Evolutionary conservation across 2,888 invertebrate genomes (phyloP).

Genomic region (Habroteleia sp.): DNA sequence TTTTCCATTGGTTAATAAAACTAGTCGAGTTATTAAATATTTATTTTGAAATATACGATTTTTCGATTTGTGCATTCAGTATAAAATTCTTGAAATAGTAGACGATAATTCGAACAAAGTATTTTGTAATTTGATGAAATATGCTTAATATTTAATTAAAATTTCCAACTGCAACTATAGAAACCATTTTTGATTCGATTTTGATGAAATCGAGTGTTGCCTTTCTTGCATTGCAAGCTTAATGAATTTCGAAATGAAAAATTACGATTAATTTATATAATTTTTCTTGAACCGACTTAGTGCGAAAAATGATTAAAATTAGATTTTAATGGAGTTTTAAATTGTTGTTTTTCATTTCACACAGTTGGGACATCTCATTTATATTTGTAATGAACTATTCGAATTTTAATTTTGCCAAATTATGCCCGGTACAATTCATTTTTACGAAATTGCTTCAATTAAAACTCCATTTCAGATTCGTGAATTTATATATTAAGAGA

Average conservation of each 20-base stretch:
- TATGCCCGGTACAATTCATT: conserved; percentile 7
- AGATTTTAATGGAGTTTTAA: conserved; percentile 22
- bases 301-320: conserved; percentile 20
- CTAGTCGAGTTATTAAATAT: no score
- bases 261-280: conserved; percentile 43
- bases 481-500: no score
- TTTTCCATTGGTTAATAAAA: no score
- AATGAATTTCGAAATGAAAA: conserved; percentile 26
- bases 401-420: conserved; percentile 6
- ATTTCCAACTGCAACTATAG: no score
- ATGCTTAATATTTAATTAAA: no score
- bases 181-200: no score
- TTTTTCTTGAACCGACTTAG: conserved; percentile 32
- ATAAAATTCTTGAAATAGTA: no score
- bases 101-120: no score
- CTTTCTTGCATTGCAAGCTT: conserved; percentile 28
- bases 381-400: conserved; percentile 20
- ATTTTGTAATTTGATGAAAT: no score
- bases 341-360: conserved; percentile 10
- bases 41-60: no score
- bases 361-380: conserved; percentile 15
- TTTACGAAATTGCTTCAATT: conserved; percentile 13
- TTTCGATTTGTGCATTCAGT: no score
- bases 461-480: conserved; percentile 21
- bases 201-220: no score